These are phyloP conservation scores for Valencia hispanica DNA, from an alignment of 2,797 vertebrate genomes.

Conservation along the genomic window DNA sequence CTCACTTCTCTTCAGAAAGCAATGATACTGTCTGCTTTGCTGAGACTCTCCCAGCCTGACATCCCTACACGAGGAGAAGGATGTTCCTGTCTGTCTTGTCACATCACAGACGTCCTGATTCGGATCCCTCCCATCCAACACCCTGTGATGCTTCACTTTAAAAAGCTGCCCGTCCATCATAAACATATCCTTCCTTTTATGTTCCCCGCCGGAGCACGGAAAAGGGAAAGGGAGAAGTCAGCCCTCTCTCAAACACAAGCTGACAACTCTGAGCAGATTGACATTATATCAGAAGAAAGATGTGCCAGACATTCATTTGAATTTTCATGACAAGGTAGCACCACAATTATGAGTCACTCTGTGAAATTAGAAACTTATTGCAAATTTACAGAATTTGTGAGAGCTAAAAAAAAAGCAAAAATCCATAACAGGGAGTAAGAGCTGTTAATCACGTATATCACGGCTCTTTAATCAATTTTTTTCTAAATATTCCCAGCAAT, in stretches of 20 bases:
- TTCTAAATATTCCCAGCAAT: conserved; percentile 66
- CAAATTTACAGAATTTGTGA: conserved; percentile 42
- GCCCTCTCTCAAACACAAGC: conserved; percentile 72
- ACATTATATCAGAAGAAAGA: conserved; percentile 73
- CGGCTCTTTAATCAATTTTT: conserved; percentile 67
- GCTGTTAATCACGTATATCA: conserved; percentile 68
- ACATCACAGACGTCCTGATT: conserved; percentile 78
- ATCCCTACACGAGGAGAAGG: conserved; percentile 75
- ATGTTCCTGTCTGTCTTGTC: conserved; percentile 83
- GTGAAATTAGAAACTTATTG: conserved; percentile 53
- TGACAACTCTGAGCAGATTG: conserved; percentile 74
- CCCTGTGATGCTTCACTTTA: conserved; percentile 78
- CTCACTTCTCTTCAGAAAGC: conserved; percentile 66
- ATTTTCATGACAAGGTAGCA: conserved; percentile 75
- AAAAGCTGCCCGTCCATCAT: conserved; percentile 80
- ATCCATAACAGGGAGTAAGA: conserved; percentile 27
- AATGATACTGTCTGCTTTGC: conserved; percentile 77
- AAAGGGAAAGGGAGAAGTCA: conserved; percentile 71
- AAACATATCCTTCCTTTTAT: conserved; percentile 77
- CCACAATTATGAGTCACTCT: conserved; percentile 72
- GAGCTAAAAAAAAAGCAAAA: conserved; percentile 13
- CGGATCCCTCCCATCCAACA: conserved; percentile 76
- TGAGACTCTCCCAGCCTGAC: conserved; percentile 75
- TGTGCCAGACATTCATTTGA: conserved; percentile 69
- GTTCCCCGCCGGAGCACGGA: conserved; percentile 71